Percentiles rank a stretch among this genome's conserved stretches.
phyloP scores from a whole-genome alignment of 2,888 invertebrate species.

The Unio delphinus region DNA sequence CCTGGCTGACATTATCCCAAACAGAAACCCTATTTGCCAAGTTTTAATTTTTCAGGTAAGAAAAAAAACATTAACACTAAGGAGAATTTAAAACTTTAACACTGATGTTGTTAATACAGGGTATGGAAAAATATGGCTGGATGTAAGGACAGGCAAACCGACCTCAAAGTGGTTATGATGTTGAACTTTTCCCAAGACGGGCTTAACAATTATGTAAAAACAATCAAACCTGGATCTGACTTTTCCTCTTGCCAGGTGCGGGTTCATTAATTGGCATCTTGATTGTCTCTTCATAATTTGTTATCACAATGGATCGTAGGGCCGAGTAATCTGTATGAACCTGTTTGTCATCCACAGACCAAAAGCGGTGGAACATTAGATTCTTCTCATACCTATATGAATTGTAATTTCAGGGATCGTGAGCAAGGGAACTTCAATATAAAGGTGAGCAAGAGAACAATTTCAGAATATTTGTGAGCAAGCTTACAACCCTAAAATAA shows the following conservation, averaged over 20 bases:
- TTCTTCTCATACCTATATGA: conserved; percentile 80
- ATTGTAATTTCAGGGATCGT: not conserved
- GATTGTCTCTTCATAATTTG: conserved; percentile 97
- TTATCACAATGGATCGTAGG: conserved; percentile 96
- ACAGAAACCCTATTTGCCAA: too few species aligned
- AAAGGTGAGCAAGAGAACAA: not conserved
- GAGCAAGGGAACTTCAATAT: not conserved
- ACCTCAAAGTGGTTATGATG: not conserved
- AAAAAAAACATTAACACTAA: too few species aligned
- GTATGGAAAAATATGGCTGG: too few species aligned
- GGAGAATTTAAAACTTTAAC: too few species aligned
- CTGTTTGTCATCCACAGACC: conserved; percentile 98
- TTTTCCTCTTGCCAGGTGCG: conserved; percentile 92
- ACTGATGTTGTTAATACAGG: too few species aligned
- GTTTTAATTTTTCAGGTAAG: too few species aligned
- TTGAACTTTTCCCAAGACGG: not conserved
- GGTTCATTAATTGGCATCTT: conserved; percentile 99
- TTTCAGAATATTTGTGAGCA: too few species aligned
- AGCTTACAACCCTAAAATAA: too few species aligned
- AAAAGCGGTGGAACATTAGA: conserved; percentile 88
- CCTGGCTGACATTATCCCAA: too few species aligned
- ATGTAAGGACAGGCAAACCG: not conserved
- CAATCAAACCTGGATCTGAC: conserved; percentile 85
- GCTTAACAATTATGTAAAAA: not conserved
- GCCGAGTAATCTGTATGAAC: conserved; percentile 97